Conservation (phyloP, 2,113 vertebrate species). For the Rhagologus leucostigma region DNA sequence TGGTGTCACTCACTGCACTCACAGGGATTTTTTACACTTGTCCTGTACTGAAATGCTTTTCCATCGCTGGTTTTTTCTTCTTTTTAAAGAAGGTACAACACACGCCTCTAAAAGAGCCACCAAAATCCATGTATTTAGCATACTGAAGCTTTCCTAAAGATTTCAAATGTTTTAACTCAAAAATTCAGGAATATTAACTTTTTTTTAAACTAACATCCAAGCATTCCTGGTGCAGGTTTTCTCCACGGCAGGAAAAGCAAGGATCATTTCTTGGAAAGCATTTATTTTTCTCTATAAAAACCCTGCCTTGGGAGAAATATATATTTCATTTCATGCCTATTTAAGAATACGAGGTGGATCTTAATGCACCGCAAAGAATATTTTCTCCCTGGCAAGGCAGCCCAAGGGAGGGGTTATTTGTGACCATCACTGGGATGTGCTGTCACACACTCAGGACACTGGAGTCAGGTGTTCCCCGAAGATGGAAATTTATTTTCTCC, state of each 20-base stretch:
- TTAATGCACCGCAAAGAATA: not conserved
- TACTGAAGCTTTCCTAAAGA: not conserved
- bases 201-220: not conserved
- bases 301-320: not conserved
- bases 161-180: not conserved
- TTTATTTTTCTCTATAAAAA: not conserved
- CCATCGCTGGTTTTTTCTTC: not conserved
- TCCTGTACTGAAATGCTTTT: not conserved
- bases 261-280: not conserved
- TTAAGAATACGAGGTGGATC: not conserved
- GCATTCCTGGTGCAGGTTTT: not conserved
- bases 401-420: not conserved
- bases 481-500: not conserved
- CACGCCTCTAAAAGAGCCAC: not conserved
- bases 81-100: not conserved
- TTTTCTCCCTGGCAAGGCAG: not conserved
- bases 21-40: accelerated
- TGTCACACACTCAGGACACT: not conserved
- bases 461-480: not conserved
- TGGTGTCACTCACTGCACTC: not conserved
- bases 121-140: not conserved
- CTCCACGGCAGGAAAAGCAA: not conserved
- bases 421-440: not conserved
- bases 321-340: not conserved
- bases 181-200: no score